Conservation (phyloP, 2,113 vertebrate species). For the Gila orcuttii region DNA sequence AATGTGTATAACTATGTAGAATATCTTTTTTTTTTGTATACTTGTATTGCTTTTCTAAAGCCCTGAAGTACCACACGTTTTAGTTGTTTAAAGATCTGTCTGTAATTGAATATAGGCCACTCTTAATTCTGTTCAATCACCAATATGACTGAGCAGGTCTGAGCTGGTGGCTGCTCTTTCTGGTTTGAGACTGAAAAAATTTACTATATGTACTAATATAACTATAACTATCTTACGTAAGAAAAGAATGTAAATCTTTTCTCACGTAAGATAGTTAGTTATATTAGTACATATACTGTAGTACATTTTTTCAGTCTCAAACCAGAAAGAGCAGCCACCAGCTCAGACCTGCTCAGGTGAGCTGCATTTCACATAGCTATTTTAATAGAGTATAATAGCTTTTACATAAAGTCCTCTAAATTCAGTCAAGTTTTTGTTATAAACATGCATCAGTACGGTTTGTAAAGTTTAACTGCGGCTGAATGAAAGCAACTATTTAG, state of each 20-base stretch:
- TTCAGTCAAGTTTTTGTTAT: neutral
- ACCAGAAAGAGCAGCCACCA: too few species aligned
- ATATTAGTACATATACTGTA: too few species aligned
- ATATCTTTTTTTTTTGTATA: neutral
- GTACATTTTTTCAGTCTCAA: too few species aligned
- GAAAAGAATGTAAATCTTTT: too few species aligned
- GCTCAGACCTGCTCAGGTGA: too few species aligned
- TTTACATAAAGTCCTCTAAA: neutral
- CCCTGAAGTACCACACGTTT: neutral
- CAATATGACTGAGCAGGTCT: neutral
- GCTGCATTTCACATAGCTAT: neutral
- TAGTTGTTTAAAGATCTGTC: conserved; percentile 6
- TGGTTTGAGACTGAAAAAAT: neutral
- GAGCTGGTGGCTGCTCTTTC: neutral
- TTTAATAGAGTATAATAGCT: neutral
- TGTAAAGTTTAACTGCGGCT: neutral
- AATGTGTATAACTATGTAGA: neutral
- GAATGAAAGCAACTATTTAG: neutral
- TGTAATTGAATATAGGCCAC: conserved; percentile 14
- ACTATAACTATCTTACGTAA: neutral
- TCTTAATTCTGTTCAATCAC: neutral
- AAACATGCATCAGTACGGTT: neutral
- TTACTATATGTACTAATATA: too few species aligned
- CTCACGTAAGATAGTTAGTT: too few species aligned
- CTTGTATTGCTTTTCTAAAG: neutral